Evolutionary conservation across 1,140 invertebrate species (phyloP).

Genomic region (Drosophila ficusphila): DNA sequence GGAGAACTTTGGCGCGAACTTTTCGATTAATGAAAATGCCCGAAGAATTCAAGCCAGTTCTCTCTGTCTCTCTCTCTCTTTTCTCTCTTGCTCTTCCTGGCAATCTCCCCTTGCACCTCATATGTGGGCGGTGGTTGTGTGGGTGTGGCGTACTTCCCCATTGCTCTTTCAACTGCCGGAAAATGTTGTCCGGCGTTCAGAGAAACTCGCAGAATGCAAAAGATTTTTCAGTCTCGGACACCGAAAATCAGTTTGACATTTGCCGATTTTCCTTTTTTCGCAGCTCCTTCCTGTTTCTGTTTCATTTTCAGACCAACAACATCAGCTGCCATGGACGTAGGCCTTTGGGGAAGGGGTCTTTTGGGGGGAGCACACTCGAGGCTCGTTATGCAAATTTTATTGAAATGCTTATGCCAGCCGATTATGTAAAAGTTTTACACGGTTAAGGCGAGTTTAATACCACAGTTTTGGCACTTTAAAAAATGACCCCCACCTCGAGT

Average conservation of each 20-base stretch:
- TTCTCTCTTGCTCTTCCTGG: too few relatives aligned
- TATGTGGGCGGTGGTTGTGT: conserved; percentile 1
- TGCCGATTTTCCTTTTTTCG: conserved; percentile 18
- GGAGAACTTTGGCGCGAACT: conserved; percentile 71
- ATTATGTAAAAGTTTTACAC: conserved; percentile 71
- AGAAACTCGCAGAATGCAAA: conserved; percentile 52
- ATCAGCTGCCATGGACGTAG: conserved; percentile 48
- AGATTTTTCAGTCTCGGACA: conserved; percentile 35
- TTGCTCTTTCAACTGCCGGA: conserved; percentile 64
- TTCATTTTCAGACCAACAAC: conserved; percentile 35
- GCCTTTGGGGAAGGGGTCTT: neutral
- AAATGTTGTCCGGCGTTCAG: conserved; percentile 62
- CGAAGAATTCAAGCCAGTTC: neutral
- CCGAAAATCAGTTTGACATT: conserved; percentile 26
- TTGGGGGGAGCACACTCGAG: neutral
- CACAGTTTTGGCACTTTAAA: conserved; percentile 8
- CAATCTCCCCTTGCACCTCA: neutral
- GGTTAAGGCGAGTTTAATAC: conserved; percentile 45
- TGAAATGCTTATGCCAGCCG: conserved; percentile 66
- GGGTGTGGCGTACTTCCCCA: conserved; percentile 44
- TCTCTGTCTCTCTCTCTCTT: neutral
- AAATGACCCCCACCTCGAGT: neutral
- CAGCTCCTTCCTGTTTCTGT: conserved; percentile 3
- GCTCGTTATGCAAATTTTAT: conserved; percentile 75
- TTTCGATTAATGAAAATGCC: conserved; percentile 74